phyloP scores from a whole-genome alignment of 1,140 invertebrate species.

The Drosophila erecta region DNA sequence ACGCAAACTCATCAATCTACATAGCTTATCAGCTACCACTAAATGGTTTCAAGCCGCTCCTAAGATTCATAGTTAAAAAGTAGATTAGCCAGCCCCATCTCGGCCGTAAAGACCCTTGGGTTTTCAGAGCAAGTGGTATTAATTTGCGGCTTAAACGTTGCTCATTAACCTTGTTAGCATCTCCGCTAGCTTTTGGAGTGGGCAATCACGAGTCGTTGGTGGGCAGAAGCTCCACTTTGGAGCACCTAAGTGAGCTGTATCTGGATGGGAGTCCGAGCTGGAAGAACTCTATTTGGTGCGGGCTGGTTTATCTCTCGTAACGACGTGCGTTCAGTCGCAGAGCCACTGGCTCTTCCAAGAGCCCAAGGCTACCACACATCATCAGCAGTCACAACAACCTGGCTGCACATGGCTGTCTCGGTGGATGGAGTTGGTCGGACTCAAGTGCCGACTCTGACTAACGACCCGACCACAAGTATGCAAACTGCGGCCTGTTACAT shows the following conservation, averaged over 20 bases:
- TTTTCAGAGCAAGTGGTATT: constrained; percentile 31
- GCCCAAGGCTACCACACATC: constrained; percentile 50
- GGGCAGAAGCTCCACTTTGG: constrained; percentile 27
- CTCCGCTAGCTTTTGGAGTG: constrained; percentile 16
- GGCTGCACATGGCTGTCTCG: constrained; percentile 33
- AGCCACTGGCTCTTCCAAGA: constrained; percentile 38
- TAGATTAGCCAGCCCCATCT: constrained; percentile 14
- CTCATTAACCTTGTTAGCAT: constrained; percentile 52
- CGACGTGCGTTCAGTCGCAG: constrained; percentile 38
- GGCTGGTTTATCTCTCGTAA: constrained; percentile 20
- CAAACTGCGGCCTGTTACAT: constrained; percentile 56
- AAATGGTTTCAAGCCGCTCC: constrained; percentile 17
- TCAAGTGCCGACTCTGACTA: constrained; percentile 20
- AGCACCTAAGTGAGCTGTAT: constrained; percentile 16
- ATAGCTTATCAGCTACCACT: constrained; percentile 9
- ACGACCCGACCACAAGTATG: constrained; percentile 54
- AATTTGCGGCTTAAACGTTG: constrained; percentile 21
- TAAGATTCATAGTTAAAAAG: neutral
- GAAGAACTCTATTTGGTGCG: constrained; percentile 33
- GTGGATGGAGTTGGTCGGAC: neutral
- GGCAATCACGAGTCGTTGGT: constrained; percentile 38
- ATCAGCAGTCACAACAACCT: constrained; percentile 9
- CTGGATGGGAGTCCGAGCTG: neutral
- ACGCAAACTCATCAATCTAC: constrained; percentile 8
- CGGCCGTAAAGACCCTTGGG: neutral